Percentiles rank a stretch among this genome's conserved stretches.
phyloP scores from a whole-genome alignment of 2,888 invertebrate genomes.

The Caradrina clavipalpis region DNA sequence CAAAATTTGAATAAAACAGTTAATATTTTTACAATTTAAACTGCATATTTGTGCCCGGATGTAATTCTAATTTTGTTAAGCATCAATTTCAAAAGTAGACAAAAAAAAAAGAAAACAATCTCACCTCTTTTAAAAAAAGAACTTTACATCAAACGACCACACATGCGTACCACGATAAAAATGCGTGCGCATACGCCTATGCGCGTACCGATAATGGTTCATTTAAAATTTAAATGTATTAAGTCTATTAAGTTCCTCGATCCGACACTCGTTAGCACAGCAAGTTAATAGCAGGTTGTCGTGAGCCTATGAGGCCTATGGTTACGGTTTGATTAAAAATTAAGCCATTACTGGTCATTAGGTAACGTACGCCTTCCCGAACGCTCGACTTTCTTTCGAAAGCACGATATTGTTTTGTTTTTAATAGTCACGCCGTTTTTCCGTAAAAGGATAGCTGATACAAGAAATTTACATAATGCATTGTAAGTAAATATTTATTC shows the following conservation, averaged over 20 bases:
- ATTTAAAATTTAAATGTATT: slow-evolving; percentile 63
- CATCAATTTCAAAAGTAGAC: neutral
- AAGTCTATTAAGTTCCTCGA: slow-evolving; percentile 50
- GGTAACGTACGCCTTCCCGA: slow-evolving; percentile 54
- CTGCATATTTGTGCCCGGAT: neutral
- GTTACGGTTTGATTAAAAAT: slow-evolving; percentile 76
- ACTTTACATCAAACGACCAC: slow-evolving; percentile 3
- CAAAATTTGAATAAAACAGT: neutral
- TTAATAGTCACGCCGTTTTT: slow-evolving; percentile 33
- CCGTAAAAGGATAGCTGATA: slow-evolving; percentile 41
- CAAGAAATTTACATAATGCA: slow-evolving; percentile 44
- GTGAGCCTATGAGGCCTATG: slow-evolving; percentile 58
- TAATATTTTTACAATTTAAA: neutral
- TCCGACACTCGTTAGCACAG: slow-evolving; percentile 55
- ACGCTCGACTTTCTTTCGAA: slow-evolving; percentile 52
- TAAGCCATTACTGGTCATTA: slow-evolving; percentile 77
- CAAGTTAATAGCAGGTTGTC: slow-evolving; percentile 75
- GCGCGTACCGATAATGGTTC: slow-evolving; percentile 37
- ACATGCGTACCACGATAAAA: slow-evolving; percentile 7
- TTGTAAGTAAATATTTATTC: slow-evolving; percentile 47
- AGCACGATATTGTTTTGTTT: slow-evolving; percentile 46
- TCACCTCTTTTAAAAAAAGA: neutral
- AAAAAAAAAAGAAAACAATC: neutral
- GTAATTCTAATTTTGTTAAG: neutral
- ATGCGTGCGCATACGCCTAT: slow-evolving; percentile 25